Evolutionary conservation across 2,113 vertebrate species (phyloP).

Genomic region (Carollia perspicillata): DNA sequence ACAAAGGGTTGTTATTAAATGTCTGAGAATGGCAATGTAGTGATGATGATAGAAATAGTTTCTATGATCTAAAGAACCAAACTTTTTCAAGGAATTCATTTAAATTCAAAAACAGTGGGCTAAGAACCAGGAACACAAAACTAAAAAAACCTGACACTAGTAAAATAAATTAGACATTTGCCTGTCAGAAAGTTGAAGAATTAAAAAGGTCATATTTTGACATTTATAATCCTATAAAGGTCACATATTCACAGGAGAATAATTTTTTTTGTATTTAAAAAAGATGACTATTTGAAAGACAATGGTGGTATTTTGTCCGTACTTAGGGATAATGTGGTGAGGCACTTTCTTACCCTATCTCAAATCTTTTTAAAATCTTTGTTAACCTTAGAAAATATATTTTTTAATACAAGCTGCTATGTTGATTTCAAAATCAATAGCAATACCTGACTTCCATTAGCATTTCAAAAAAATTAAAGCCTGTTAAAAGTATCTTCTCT

Average conservation of each 20-base stretch:
- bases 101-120: neutral
- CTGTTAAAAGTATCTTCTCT: neutral
- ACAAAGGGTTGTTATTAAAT: neutral
- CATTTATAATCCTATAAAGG: slow-evolving; percentile 53
- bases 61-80: neutral
- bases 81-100: slow-evolving; percentile 14
- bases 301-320: neutral
- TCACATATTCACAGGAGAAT: slow-evolving; percentile 47
- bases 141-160: neutral
- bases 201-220: slow-evolving; percentile 56
- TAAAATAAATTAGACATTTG: slow-evolving; percentile 42
- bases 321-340: neutral
- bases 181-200: slow-evolving; percentile 43
- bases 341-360: neutral
- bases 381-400: neutral
- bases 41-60: neutral
- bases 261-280: neutral
- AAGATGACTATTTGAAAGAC: neutral
- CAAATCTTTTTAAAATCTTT: neutral
- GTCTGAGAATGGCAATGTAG: neutral
- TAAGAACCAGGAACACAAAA: neutral
- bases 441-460: neutral
- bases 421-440: neutral
- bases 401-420: neutral
- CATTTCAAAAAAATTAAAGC: neutral